Evolutionary conservation across 2,888 invertebrate species (phyloP).

Genomic region (Tethea ocularis): DNA sequence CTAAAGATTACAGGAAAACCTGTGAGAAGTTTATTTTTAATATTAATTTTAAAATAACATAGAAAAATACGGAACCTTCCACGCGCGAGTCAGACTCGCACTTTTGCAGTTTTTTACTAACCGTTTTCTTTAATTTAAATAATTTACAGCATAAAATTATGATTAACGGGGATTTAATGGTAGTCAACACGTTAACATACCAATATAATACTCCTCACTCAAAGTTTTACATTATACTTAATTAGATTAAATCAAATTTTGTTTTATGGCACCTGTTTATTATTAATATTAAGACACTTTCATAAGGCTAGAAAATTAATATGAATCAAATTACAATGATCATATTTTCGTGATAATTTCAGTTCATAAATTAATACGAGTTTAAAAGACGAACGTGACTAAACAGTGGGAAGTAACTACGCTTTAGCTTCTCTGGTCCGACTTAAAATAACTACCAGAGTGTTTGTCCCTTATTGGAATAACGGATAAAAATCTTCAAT

Average conservation of each 20-base stretch:
- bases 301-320: neutral
- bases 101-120: neutral
- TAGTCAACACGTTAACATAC: neutral
- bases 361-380: neutral
- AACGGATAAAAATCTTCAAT: conserved; percentile 53
- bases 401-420: conserved; percentile 45
- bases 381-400: conserved; percentile 29
- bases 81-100: too few relatives aligned
- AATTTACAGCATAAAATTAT: neutral
- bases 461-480: conserved; percentile 48
- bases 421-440: conserved; percentile 38
- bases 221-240: neutral
- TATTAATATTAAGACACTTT: too few relatives aligned
- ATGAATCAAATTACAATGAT: neutral
- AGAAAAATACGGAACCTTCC: too few relatives aligned
- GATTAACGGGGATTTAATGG: too few relatives aligned
- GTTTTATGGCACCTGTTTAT: too few relatives aligned
- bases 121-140: neutral
- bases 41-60: too few relatives aligned
- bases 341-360: neutral
- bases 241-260: too few relatives aligned
- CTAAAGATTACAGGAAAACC: too few relatives aligned
- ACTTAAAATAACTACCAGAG: conserved; percentile 45
- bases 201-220: neutral
- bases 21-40: too few relatives aligned